Evolutionary conservation across 2,888 invertebrate species (phyloP).

Genomic region (Dendrolimus houi): DNA sequence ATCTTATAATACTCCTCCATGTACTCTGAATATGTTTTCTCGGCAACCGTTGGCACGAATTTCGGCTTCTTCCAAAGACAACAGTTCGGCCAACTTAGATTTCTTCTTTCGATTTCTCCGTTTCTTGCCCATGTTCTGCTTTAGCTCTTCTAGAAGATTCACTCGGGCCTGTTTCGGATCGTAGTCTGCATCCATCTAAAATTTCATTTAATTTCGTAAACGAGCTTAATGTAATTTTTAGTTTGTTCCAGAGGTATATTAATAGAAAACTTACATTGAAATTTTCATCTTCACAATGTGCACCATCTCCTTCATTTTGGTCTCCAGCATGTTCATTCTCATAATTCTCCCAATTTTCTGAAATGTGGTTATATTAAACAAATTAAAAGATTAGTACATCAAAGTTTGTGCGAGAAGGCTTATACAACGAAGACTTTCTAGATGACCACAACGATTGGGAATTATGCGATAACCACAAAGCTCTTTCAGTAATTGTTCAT

Average conservation of each 20-base stretch:
- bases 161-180: constrained; percentile 73
- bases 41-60: constrained; percentile 84
- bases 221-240: too few relatives aligned
- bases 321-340: constrained; percentile 37
- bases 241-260: too few relatives aligned
- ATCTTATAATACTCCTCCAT: constrained; percentile 96
- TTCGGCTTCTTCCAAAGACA: constrained; percentile 87
- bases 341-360: constrained; percentile 83
- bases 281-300: constrained; percentile 87
- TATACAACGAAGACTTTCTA: too few relatives aligned
- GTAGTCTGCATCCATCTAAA: constrained; percentile 92
- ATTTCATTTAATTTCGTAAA: too few relatives aligned
- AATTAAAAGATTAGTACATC: too few relatives aligned
- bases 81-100: constrained; percentile 84
- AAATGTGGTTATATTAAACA: constrained; percentile 13
- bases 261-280: constrained; percentile 87
- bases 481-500: too few relatives aligned
- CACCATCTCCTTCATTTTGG: constrained; percentile 33
- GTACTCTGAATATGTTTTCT: constrained; percentile 88
- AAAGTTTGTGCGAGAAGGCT: too few relatives aligned
- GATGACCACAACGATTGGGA: too few relatives aligned
- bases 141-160: constrained; percentile 73
- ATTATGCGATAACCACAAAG: too few relatives aligned
- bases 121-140: constrained; percentile 73
- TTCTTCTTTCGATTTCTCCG: constrained; percentile 78